Conservation (phyloP, 2,797 vertebrate genomes). For the Crocodylus rhombifer region DNA sequence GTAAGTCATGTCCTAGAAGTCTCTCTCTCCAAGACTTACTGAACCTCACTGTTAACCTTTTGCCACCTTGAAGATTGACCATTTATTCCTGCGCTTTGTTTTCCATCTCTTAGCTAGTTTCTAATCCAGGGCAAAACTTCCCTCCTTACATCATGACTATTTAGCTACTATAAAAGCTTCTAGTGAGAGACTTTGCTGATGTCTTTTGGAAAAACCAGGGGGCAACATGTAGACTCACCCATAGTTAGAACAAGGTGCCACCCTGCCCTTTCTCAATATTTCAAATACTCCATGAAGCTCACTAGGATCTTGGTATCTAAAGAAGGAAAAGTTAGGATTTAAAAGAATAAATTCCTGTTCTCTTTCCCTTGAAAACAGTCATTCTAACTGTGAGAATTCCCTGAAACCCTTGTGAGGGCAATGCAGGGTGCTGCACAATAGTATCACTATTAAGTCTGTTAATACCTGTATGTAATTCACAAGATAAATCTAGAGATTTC, state of each 20-base stretch:
- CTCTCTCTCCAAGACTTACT: slow-evolving; percentile 37
- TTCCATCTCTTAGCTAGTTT: slow-evolving; percentile 32
- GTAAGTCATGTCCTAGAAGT: slow-evolving; percentile 57
- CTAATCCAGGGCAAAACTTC: slow-evolving; percentile 34
- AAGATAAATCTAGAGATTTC: no score
- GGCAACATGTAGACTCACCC: no score
- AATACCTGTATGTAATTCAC: no score
- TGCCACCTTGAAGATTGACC: slow-evolving; percentile 35
- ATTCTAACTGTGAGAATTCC: neutral
- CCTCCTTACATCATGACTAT: neutral
- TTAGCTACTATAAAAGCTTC: neutral
- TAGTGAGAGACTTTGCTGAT: neutral
- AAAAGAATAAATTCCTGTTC: neutral
- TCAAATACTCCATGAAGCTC: neutral
- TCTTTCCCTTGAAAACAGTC: neutral
- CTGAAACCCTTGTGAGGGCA: no score
- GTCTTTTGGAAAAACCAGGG: neutral
- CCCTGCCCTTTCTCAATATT: no score
- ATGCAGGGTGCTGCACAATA: no score
- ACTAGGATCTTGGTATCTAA: neutral
- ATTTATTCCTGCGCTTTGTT: slow-evolving; percentile 57
- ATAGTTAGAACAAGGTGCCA: no score
- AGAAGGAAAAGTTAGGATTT: neutral
- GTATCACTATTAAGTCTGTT: no score
- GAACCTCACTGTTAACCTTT: slow-evolving; percentile 56